Conservation (phyloP, 1,140 invertebrate species). For the Bacillus rossius region DNA sequence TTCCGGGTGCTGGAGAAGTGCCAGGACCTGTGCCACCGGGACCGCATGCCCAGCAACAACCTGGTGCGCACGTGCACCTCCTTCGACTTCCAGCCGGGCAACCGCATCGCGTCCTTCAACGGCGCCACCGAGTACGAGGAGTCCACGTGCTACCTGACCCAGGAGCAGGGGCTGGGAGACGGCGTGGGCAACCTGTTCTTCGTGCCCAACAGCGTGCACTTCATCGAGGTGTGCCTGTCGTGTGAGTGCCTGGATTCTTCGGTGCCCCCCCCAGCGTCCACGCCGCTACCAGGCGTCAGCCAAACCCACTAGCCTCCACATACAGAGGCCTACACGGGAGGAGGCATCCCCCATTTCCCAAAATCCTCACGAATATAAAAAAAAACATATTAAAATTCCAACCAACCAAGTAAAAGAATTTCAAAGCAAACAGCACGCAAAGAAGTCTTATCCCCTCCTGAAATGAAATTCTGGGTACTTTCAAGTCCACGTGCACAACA, state of each 20-base stretch:
- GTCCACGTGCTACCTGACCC: slow-evolving; percentile 81
- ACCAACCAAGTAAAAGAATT: no score
- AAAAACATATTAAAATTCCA: no score
- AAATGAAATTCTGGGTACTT: no score
- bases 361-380: no score
- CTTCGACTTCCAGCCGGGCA: slow-evolving; percentile 86
- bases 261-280: no score
- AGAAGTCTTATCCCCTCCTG: no score
- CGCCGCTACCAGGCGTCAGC: no score
- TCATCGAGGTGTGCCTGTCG: slow-evolving; percentile 82
- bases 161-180: slow-evolving; percentile 77
- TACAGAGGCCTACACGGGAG: no score
- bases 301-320: no score
- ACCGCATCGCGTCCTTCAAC: slow-evolving; percentile 71
- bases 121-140: slow-evolving; percentile 82
- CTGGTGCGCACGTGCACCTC: slow-evolving; percentile 74
- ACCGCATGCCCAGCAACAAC: slow-evolving; percentile 72
- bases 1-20: slow-evolving; percentile 79
- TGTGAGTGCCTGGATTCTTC: slow-evolving; percentile 65
- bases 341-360: no score
- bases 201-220: slow-evolving; percentile 80
- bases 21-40: slow-evolving; percentile 76
- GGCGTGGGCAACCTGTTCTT: slow-evolving; percentile 80
- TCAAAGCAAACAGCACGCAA: no score
- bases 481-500: no score